Conservation (phyloP, 2,113 vertebrate genomes). For the Montifringilla adamsi region DNA sequence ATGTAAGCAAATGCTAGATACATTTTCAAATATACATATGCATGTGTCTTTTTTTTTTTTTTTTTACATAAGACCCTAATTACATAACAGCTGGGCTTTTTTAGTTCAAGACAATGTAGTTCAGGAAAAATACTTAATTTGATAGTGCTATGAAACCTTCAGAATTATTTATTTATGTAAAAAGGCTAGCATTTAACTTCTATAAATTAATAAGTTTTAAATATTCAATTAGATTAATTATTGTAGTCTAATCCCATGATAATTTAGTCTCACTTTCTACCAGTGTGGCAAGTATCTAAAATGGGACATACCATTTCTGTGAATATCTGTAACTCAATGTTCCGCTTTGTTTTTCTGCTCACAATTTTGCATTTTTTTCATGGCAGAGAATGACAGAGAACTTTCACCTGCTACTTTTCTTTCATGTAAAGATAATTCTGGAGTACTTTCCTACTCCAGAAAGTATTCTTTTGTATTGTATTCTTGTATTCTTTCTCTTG, state of each 20-base stretch:
- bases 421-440: background rate
- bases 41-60: background rate
- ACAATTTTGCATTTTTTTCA: background rate
- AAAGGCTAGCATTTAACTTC: background rate
- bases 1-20: background rate
- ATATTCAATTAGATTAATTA: background rate
- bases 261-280: background rate
- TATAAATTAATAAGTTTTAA: constrained; percentile 4
- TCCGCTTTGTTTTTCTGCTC: background rate
- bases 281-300: background rate
- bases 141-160: background rate
- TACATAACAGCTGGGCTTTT: background rate
- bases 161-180: constrained; percentile 4
- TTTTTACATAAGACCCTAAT: background rate
- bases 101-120: background rate
- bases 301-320: background rate
- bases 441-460: background rate
- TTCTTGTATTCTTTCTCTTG: background rate
- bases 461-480: no score
- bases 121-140: background rate
- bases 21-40: background rate
- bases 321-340: background rate
- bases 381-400: background rate
- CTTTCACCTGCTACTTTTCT: background rate
- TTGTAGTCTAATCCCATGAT: background rate